Conservation (phyloP, 1,140 invertebrate genomes). For the Rhagoletis zephyria region DNA sequence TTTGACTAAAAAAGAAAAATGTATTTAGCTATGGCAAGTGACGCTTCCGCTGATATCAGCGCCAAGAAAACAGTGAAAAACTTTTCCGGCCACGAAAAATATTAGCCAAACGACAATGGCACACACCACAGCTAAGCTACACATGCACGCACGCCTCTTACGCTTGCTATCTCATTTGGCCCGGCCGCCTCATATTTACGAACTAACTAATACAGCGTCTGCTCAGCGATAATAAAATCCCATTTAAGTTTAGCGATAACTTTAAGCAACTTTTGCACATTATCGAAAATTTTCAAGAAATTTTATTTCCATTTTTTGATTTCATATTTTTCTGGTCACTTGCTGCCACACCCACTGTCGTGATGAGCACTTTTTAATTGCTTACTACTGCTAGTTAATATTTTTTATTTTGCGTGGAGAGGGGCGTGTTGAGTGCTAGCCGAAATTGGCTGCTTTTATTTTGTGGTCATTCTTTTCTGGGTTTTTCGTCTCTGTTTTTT, state of each 20-base stretch:
- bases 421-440: not conserved
- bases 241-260: slow-evolving; percentile 47
- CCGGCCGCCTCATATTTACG: not conserved
- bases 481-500: too few species aligned
- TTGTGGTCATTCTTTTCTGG: not conserved
- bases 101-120: not conserved
- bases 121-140: not conserved
- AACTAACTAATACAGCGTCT: not conserved
- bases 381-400: slow-evolving; percentile 25
- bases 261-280: slow-evolving; percentile 45
- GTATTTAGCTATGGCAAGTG: slow-evolving; percentile 47
- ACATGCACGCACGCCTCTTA: not conserved
- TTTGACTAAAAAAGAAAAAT: slow-evolving; percentile 20
- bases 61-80: not conserved
- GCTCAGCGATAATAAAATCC: slow-evolving; percentile 46
- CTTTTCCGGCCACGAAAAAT: slow-evolving; percentile 47
- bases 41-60: slow-evolving; percentile 39
- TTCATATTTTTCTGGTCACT: slow-evolving; percentile 50
- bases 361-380: slow-evolving; percentile 45
- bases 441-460: not conserved
- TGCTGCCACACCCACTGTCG: slow-evolving; percentile 25
- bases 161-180: not conserved
- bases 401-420: not conserved
- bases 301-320: slow-evolving; percentile 6
- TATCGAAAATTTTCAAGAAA: slow-evolving; percentile 17